Conservation (phyloP, 2,113 vertebrate genomes). For the Bettongia penicillata region DNA sequence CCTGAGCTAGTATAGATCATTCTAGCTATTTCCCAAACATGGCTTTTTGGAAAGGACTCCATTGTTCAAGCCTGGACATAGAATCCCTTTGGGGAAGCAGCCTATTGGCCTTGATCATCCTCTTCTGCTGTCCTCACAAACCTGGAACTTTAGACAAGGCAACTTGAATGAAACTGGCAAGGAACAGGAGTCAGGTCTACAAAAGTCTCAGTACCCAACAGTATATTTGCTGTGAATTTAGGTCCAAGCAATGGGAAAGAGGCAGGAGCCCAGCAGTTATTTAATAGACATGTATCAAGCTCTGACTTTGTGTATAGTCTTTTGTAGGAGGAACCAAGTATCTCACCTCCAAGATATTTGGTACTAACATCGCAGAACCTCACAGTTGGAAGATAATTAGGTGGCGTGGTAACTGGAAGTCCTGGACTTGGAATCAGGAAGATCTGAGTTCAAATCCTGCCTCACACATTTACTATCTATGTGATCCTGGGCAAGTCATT, state of each 20-base stretch:
- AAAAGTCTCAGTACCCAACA: accelerated
- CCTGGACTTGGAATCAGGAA: background rate
- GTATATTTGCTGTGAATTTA: background rate
- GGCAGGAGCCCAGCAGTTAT: too few relatives aligned
- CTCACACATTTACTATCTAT: background rate
- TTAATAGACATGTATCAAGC: background rate
- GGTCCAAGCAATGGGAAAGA: background rate
- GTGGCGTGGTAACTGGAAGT: background rate
- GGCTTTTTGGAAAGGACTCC: background rate
- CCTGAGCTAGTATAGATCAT: accelerated
- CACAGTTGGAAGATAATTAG: background rate
- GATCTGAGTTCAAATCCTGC: background rate
- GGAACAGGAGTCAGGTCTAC: background rate
- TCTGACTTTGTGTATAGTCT: background rate
- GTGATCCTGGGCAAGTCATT: background rate
- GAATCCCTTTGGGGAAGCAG: background rate
- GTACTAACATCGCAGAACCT: background rate
- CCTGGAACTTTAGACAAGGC: background rate
- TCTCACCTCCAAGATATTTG: background rate
- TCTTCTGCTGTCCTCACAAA: background rate
- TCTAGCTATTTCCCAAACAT: background rate
- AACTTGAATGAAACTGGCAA: background rate
- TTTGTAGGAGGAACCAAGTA: background rate
- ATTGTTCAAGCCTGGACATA: background rate
- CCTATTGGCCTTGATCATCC: background rate